phyloP scores from a whole-genome alignment of 2,113 vertebrate genomes.

The Equus quagga region DNA sequence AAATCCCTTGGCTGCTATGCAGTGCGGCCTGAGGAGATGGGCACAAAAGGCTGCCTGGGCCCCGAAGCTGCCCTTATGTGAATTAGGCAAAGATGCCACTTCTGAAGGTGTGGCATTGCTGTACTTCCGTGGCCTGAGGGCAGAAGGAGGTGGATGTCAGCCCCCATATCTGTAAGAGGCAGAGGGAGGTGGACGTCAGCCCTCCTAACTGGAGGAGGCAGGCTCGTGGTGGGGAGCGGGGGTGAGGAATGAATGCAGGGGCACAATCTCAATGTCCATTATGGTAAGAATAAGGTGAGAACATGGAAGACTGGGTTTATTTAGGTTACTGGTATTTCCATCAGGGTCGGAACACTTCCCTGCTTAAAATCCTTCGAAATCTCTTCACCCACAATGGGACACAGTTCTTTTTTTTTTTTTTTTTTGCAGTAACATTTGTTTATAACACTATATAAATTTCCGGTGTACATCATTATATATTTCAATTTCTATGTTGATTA shows the following conservation, averaged over 20 bases:
- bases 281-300: background rate
- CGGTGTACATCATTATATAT: too few species aligned
- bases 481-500: too few species aligned
- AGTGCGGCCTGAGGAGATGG: background rate
- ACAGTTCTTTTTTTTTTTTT: background rate
- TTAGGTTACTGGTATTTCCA: background rate
- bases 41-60: background rate
- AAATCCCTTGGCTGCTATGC: background rate
- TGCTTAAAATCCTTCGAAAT: background rate
- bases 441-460: too few species aligned
- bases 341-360: background rate
- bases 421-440: too few species aligned
- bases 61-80: background rate
- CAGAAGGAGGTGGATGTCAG: background rate
- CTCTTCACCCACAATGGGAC: background rate
- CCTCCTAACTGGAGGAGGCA: background rate
- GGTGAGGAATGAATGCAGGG: background rate
- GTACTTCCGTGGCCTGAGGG: background rate
- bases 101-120: too few species aligned
- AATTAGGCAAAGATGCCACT: background rate
- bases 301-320: background rate
- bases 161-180: background rate
- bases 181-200: background rate
- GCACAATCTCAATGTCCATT: background rate
- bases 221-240: too few species aligned